These are phyloP conservation scores for Odontophorus gujanensis DNA, from an alignment of 2,113 vertebrate species.

Conservation along the genomic window DNA sequence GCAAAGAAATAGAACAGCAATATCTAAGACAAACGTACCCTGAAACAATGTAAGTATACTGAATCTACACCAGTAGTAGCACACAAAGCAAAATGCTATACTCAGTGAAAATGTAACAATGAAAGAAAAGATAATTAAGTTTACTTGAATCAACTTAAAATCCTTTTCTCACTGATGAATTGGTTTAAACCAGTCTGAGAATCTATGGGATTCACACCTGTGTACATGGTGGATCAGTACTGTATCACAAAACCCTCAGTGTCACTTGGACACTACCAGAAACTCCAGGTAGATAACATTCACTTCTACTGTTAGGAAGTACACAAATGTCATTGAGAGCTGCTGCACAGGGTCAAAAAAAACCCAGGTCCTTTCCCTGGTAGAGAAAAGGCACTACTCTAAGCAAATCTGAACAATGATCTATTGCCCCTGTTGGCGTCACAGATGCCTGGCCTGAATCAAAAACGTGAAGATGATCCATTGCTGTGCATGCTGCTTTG, in stretches of 20 bases:
- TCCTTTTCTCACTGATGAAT: not conserved
- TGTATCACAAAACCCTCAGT: not conserved
- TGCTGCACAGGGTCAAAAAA: not conserved
- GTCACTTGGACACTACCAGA: not conserved
- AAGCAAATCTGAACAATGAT: conserved; percentile 14
- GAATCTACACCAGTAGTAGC: not conserved
- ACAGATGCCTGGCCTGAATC: conserved; percentile 8
- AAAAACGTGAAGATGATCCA: not conserved
- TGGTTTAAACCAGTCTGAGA: not conserved
- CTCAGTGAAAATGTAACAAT: not conserved
- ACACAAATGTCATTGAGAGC: not conserved
- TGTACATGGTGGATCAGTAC: not conserved
- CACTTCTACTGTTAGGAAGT: not conserved
- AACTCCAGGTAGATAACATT: not conserved
- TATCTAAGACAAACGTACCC: not conserved
- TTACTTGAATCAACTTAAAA: not conserved
- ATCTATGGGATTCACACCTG: not conserved
- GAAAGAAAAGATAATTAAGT: not conserved
- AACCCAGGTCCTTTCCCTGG: not conserved
- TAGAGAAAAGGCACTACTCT: not conserved
- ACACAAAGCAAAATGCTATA: not conserved
- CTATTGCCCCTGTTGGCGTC: not conserved
- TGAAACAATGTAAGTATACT: not conserved
- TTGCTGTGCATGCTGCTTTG: not conserved
- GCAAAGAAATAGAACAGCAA: not conserved